These are phyloP conservation scores for Discoglossus pictus DNA, from an alignment of 2,797 vertebrate genomes.

Conservation along the genomic window DNA sequence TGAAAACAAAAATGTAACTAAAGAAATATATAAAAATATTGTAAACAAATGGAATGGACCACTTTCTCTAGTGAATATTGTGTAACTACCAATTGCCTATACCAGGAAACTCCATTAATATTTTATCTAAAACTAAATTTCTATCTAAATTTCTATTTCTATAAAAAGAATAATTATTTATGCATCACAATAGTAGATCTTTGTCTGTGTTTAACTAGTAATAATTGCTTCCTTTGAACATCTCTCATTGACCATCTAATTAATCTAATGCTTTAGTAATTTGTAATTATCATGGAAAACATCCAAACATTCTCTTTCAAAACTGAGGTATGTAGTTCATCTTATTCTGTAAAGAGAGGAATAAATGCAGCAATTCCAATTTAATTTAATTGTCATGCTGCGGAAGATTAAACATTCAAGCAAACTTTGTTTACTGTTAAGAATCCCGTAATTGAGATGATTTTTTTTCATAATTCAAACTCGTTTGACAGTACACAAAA, in stretches of 20 bases:
- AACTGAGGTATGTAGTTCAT: conserved; percentile 23
- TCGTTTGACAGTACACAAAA: conserved; percentile 1
- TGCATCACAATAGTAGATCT: too few species aligned
- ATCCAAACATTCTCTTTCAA: conserved; percentile 19
- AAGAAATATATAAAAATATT: too few species aligned
- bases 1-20: too few species aligned
- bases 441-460: conserved; percentile 36
- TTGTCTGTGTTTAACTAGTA: too few species aligned
- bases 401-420: conserved; percentile 38
- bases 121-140: too few species aligned
- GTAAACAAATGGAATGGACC: too few species aligned
- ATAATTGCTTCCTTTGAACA: conserved; percentile 13
- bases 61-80: too few species aligned
- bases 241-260: conserved; percentile 33
- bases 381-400: conserved; percentile 44
- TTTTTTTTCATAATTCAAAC: conserved; percentile 24
- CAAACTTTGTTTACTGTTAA: conserved; percentile 37
- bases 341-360: not conserved
- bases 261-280: conserved; percentile 23
- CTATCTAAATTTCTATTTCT: not conserved
- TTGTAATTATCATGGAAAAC: conserved; percentile 20
- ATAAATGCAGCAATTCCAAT: conserved; percentile 19
- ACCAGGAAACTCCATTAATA: too few species aligned
- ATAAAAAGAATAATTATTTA: too few species aligned
- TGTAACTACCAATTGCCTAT: too few species aligned